Evolutionary conservation across 1,140 invertebrate genomes (phyloP).

Genomic region (Trigoniulus corallinus): DNA sequence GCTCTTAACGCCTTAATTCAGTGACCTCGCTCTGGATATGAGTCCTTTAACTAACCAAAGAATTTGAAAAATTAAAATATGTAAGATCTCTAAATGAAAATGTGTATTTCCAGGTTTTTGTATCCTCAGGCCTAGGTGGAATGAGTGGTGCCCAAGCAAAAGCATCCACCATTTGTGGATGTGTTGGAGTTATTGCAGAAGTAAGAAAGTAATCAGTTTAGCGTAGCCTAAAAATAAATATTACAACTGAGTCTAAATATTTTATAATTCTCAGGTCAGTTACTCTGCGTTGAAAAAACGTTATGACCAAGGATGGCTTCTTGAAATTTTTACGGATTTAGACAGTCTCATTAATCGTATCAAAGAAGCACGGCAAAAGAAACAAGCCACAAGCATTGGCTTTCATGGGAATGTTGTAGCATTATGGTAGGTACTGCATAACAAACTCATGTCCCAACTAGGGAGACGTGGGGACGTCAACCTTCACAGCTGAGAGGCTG

Average conservation of each 20-base stretch:
- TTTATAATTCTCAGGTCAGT: constrained; percentile 25
- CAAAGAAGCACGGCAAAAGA: constrained; percentile 19
- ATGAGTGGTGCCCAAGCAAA: constrained; percentile 54
- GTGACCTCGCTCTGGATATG: no score
- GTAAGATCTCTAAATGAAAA: neutral
- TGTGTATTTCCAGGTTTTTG: constrained; percentile 32
- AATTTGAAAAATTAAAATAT: no score
- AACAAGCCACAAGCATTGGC: constrained; percentile 37
- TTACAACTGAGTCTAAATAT: constrained; percentile 7
- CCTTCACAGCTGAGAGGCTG: no score
- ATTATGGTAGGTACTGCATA: constrained; percentile 31
- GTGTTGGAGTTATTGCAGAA: constrained; percentile 48
- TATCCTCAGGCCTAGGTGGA: constrained; percentile 47
- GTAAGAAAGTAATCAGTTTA: constrained; percentile 21
- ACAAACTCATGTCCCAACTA: constrained; percentile 5
- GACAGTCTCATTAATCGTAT: constrained; percentile 35
- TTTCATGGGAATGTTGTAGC: constrained; percentile 44
- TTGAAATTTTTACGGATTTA: constrained; percentile 33
- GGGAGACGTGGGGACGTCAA: constrained; percentile 1
- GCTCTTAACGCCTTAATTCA: no score
- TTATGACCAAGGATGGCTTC: constrained; percentile 43
- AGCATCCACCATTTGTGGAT: constrained; percentile 44
- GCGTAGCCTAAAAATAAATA: neutral
- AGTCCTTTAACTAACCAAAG: no score
- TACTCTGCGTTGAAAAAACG: constrained; percentile 40